Evolutionary conservation across 2,797 vertebrate species (phyloP).

Genomic region (Hydrolagus colliei): DNA sequence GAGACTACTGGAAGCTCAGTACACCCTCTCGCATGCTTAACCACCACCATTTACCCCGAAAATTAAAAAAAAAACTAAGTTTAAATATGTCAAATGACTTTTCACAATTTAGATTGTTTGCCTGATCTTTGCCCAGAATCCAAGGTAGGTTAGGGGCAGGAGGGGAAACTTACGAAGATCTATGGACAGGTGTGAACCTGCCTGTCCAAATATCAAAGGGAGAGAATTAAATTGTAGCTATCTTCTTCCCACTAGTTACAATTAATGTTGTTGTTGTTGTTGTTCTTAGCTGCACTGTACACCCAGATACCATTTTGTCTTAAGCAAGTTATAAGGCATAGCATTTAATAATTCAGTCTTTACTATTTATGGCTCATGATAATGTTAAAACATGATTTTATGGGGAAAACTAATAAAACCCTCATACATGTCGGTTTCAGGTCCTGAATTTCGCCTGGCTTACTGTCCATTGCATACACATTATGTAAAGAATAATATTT

Average conservation of each 20-base stretch:
- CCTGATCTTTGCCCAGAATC: no score
- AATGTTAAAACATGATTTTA: slow-evolving; percentile 28
- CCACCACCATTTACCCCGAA: no score
- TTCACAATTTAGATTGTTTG: no score
- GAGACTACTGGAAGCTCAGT: no score
- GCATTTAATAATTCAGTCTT: slow-evolving; percentile 21
- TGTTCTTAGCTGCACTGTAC: neutral
- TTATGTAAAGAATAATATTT: slow-evolving; percentile 3
- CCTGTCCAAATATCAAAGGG: no score
- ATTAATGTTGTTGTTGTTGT: neutral
- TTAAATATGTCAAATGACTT: no score
- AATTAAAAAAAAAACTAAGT: no score
- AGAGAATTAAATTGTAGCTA: neutral
- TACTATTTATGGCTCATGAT: slow-evolving; percentile 29
- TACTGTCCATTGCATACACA: slow-evolving; percentile 18
- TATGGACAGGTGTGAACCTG: no score
- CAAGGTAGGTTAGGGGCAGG: no score
- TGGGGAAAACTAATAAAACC: slow-evolving; percentile 20
- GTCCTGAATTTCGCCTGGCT: neutral
- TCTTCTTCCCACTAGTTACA: no score
- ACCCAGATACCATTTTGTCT: neutral
- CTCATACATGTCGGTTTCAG: neutral
- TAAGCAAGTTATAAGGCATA: neutral
- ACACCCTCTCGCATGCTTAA: no score
- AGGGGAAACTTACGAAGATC: no score